Base-by-base conservation (phyloP, 2,113 vertebrate genomes). In the Symphodus melops region DNA sequence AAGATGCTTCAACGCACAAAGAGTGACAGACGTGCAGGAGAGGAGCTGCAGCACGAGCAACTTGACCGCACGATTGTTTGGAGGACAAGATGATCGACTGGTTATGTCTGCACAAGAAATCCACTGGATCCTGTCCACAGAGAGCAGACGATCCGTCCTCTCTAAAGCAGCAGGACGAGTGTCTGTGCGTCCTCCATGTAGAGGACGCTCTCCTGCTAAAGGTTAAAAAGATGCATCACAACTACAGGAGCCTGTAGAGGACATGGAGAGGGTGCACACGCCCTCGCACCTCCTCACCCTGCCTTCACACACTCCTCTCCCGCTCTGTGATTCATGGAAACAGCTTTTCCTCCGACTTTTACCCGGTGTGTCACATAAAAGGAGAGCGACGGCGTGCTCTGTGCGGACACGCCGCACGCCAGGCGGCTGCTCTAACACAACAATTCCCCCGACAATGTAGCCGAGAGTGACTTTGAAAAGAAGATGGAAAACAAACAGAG, bases 301-400 rank as follows among this genome's bases (percentile, higher is more conserved):
- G 48, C 57, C 59, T 53, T 12, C 58, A 64, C 7, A 63, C 68
- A 2, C 14, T 68, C 10, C 77, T 82, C 49, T 65, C 64, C 74
- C 46, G n/a, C 12, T 8, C 51, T 37, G 28, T 74, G 75, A 75
- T 75, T 78, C 49, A 78, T 54, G 66, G 16, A 21, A 9, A 42
- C 64, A 1, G 9, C 1, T 49, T 53, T 17, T 13, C 23, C n/a
- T 48, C 14, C 41, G 25, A 21, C 44, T 59, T 33, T 44, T 36
- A 21, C 21, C 13, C 14, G n/a, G 28, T 28, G 8, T 17, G 66
- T 70, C 75, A 75, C 66, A 75, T 79, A 63, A 79, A 79, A 59
- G 49, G 49, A 53, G 71, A 83, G 63, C 67, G 62, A 75, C 33
- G 37, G 56, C 1, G 36, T 14, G 1, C 39, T 51, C n/a, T 58